Percentiles rank a stretch among this genome's conserved stretches.
phyloP scores from a whole-genome alignment of 2,113 vertebrate species.

The Jaculus jaculus region DNA sequence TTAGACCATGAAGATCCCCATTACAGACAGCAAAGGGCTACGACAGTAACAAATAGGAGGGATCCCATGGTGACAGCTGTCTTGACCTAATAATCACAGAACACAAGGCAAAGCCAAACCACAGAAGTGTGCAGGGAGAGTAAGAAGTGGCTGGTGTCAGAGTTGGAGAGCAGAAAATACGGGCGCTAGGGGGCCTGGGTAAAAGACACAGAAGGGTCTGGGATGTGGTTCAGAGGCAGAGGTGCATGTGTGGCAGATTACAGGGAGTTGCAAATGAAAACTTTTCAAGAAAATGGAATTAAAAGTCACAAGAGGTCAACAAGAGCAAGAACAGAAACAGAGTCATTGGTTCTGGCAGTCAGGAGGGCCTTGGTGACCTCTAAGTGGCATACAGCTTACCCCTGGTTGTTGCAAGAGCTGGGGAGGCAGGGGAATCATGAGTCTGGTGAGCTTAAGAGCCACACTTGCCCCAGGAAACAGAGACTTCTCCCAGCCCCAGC shows the following conservation, averaged over 20 bases:
- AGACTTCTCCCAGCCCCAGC: background rate
- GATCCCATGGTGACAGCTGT: background rate
- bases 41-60: too few species aligned
- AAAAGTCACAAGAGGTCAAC: background rate
- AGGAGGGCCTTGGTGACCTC: background rate
- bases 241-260: background rate
- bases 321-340: background rate
- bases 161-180: background rate
- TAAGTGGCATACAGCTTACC: background rate
- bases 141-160: background rate
- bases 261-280: rapidly evolving
- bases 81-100: background rate
- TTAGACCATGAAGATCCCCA: rapidly evolving
- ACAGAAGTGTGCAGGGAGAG: background rate
- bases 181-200: too few species aligned
- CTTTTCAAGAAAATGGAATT: background rate
- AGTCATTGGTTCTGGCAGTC: background rate
- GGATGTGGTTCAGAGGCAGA: background rate
- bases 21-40: background rate
- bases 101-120: background rate
- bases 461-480: background rate
- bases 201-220: background rate
- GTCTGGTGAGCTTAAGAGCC: background rate
- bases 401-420: background rate
- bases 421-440: background rate